Percentiles rank a stretch among this genome's conserved stretches.
Conservation (phyloP, 2,797 vertebrate species). For the Morus bassanus region DNA sequence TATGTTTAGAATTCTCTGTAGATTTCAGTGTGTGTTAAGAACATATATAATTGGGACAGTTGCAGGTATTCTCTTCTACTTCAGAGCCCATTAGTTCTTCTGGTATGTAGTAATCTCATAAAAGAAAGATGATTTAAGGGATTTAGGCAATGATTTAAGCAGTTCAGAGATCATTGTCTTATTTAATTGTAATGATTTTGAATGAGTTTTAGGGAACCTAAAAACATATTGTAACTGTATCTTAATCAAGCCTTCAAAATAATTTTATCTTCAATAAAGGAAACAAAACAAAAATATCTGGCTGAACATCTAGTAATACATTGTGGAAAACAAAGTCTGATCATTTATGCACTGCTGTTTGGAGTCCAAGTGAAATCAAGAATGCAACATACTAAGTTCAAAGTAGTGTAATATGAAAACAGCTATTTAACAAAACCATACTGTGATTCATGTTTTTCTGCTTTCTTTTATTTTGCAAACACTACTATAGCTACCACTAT, state of each 20-base stretch:
- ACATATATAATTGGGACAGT: too few species aligned
- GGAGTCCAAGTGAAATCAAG: neutral
- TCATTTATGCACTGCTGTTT: neutral
- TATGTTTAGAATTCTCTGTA: neutral
- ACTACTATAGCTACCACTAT: neutral
- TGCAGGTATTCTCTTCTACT: neutral
- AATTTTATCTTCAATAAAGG: neutral
- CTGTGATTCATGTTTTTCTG: neutral
- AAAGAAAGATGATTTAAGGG: neutral
- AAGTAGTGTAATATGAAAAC: neutral
- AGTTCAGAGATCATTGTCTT: neutral
- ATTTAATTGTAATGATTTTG: neutral
- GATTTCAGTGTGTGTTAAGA: too few species aligned
- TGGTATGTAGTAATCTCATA: neutral
- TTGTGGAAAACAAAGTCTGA: neutral
- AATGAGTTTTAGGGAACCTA: neutral
- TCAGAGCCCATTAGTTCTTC: neutral
- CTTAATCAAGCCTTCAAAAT: neutral
- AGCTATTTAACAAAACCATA: neutral
- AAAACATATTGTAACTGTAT: neutral
- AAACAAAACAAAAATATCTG: neutral
- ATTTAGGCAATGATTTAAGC: neutral
- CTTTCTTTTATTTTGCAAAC: neutral
- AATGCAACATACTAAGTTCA: neutral
- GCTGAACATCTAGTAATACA: neutral